Percentiles rank a stretch among this genome's conserved stretches.
Evolutionary conservation across 1,140 invertebrate species (phyloP).

Genomic region (Drosophila biarmipes): DNA sequence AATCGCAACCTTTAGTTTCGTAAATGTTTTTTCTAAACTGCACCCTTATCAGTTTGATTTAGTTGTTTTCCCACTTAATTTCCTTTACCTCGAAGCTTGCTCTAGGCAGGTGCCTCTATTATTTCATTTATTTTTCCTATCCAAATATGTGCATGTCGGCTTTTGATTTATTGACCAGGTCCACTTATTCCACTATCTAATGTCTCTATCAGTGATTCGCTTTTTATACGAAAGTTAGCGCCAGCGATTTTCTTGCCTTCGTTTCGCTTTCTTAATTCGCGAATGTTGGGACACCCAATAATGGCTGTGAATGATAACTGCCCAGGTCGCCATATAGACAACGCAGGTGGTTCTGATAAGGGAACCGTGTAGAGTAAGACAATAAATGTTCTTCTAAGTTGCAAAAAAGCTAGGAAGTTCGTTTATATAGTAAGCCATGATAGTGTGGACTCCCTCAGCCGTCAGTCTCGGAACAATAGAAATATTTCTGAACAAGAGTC

Average conservation of each 20-base stretch:
- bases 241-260: slow-evolving; percentile 11
- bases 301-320: slow-evolving; percentile 15
- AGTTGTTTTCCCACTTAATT: slow-evolving; percentile 9
- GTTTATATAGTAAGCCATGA: background rate
- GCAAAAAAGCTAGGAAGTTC: background rate
- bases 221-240: slow-evolving; percentile 34
- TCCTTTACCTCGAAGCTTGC: slow-evolving; percentile 13
- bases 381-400: background rate
- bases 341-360: slow-evolving; percentile 26
- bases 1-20: slow-evolving; percentile 43
- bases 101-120: slow-evolving; percentile 2
- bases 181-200: slow-evolving; percentile 32
- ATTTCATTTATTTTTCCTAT: slow-evolving; percentile 27
- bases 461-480: background rate
- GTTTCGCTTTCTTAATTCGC: slow-evolving; percentile 1
- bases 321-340: slow-evolving; percentile 22
- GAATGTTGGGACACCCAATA: slow-evolving; percentile 9
- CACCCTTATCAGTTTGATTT: slow-evolving; percentile 45
- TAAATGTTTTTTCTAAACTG: slow-evolving; percentile 21
- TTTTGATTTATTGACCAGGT: slow-evolving; percentile 56
- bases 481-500: no score
- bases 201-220: slow-evolving; percentile 44
- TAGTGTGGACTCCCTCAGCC: background rate
- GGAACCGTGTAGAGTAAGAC: background rate
- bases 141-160: slow-evolving; percentile 12